Evolutionary conservation across 2,888 invertebrate genomes (phyloP).

Genomic region (Ectemnius lituratus): DNA sequence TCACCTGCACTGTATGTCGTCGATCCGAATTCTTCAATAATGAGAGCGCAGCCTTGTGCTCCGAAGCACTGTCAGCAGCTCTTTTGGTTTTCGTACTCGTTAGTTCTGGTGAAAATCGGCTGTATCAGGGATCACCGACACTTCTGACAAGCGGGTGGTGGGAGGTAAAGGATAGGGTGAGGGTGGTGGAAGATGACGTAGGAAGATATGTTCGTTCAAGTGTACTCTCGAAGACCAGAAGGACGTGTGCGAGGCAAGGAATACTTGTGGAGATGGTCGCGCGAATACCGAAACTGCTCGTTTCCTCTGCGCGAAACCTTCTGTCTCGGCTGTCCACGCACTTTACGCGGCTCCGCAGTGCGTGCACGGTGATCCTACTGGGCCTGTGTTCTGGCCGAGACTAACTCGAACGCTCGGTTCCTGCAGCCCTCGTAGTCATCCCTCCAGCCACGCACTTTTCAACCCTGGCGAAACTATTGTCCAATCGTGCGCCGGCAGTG

Average conservation of each 20-base stretch:
- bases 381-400: constrained; percentile 78
- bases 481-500: constrained; percentile 20
- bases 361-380: constrained; percentile 72
- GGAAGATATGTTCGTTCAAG: not conserved
- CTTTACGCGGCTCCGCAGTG: constrained; percentile 51
- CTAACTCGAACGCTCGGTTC: constrained; percentile 75
- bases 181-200: not conserved
- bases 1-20: constrained; percentile 57
- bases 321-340: constrained; percentile 44
- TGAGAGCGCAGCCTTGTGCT: not conserved
- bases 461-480: constrained; percentile 70
- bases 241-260: constrained; percentile 27
- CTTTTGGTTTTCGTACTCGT: too few species aligned
- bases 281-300: constrained; percentile 25
- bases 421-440: constrained; percentile 77
- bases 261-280: constrained; percentile 17
- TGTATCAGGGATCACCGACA: constrained; percentile 8
- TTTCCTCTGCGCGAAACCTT: constrained; percentile 34
- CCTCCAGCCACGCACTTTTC: constrained; percentile 76
- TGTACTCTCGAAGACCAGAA: constrained; percentile 2
- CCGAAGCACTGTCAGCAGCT: too few species aligned
- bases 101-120: not conserved
- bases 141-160: not conserved
- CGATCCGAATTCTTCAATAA: not conserved
- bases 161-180: not conserved